Base-by-base conservation (phyloP, 2,797 vertebrate species). In the Macroramphosus scolopax region DNA sequence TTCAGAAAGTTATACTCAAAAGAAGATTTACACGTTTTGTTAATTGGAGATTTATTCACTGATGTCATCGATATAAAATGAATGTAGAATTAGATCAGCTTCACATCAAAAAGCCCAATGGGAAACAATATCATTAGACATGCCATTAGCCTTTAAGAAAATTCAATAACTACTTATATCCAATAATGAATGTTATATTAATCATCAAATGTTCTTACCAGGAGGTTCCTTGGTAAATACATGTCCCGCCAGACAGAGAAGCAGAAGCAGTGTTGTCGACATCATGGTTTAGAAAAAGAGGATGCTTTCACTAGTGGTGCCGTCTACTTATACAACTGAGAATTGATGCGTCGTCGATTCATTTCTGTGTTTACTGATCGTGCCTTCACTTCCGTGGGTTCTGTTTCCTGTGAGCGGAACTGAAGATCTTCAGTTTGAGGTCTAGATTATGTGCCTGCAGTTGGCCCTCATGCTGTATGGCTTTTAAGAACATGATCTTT, bases 141-240 rank as follows among this genome's bases (percentile, higher is more conserved):
- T 29, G 10, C 1, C 11, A 22, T 22, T 22, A 3, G 3, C 3
- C 20, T 8, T 9, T 3, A 13, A 38, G 5, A 1, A 53, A 17
- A 15, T 1, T 3, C 2, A 40, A 4, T 20, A 20, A 24, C 4
- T 46, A 8, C 4, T 46, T 13, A 35, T 1, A 34, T 6, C 29
- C 24, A 30, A 5, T 33, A 13, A 15, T 3, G 5, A 2, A 8
- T 14, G 14, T 16, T 6, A 42, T 4, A 31, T 17, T 8, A 34
- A 5, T 28, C 4, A 17, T 20, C 8, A 59, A 43, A 65, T 17
- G 15, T 41, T 62, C 64, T 80, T 61, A 86, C 83, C 70, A 2
- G 76, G 72, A 2, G 9, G 22, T 12, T 72, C 2, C 49, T 28
- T 35, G 22, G 78, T 29, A 28, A 71, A 48, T 30, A 61, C 58